phyloP scores from a whole-genome alignment of 2,888 invertebrate species.

The Belgica antarctica region DNA sequence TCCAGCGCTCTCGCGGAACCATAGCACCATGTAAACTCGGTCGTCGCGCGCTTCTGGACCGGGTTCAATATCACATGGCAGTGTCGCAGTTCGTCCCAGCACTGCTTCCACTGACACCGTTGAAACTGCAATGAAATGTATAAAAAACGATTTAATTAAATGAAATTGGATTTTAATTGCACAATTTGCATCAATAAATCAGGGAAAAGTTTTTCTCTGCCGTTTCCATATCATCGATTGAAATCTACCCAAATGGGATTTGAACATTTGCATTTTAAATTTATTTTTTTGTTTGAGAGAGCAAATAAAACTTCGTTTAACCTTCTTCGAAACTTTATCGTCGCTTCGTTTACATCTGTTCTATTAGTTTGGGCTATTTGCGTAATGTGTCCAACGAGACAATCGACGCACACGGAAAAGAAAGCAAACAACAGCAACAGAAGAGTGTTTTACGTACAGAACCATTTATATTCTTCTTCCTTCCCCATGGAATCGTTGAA shows the following conservation, averaged over 20 bases:
- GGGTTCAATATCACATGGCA: conserved; percentile 88
- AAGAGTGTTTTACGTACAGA: conserved; percentile 19
- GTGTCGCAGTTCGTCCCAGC: conserved; percentile 74
- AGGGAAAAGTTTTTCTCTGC: conserved; percentile 20
- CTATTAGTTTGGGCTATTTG: conserved; percentile 35
- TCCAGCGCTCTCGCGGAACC: conserved; percentile 82
- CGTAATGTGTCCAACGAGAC: conserved; percentile 37
- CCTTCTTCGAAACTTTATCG: neutral
- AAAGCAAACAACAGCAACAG: conserved; percentile 30
- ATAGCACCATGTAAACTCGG: conserved; percentile 87
- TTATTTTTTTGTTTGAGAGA: neutral
- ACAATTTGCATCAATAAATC: conserved; percentile 26
- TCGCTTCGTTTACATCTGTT: conserved; percentile 39
- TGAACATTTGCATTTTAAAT: conserved; percentile 31
- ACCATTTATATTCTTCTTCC: neutral
- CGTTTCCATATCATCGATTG: neutral
- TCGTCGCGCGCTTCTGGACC: conserved; percentile 79
- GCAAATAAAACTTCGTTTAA: neutral
- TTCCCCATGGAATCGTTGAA: conserved; percentile 20
- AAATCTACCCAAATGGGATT: neutral
- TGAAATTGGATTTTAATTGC: conserved; percentile 20
- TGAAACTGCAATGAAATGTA: conserved; percentile 59
- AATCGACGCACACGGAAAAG: neutral
- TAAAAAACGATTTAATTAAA: conserved; percentile 24
- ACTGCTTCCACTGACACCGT: conserved; percentile 78